A percentile compares a stretch with the other conserved stretches of the same genome.
phyloP scores from a whole-genome alignment of 2,113 vertebrate species.

The Petrocephalus zakoni region DNA sequence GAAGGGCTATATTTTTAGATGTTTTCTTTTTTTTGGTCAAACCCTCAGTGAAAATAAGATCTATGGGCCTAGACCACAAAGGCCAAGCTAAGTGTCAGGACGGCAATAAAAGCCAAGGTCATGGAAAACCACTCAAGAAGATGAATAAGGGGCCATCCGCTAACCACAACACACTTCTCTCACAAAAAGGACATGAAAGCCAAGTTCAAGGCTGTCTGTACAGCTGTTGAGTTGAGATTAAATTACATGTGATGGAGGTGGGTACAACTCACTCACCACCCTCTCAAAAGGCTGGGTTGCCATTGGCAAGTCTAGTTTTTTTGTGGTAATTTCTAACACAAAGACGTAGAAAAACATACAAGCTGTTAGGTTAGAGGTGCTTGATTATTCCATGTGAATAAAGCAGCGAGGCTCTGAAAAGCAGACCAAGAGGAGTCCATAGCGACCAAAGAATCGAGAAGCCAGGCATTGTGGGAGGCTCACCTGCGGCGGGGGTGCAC shows the following conservation, averaged over 20 bases:
- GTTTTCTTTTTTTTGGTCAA: not conserved
- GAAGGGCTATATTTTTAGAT: not conserved
- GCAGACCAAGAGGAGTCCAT: not conserved
- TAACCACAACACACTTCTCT: not conserved
- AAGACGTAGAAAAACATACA: not conserved
- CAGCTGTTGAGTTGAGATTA: not conserved
- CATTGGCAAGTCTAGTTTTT: not conserved
- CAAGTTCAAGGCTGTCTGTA: not conserved
- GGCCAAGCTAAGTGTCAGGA: not conserved
- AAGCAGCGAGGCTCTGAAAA: not conserved
- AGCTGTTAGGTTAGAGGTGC: not conserved
- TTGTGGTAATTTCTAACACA: not conserved
- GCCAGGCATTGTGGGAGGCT: constrained; percentile 26
- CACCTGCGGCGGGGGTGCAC: constrained; percentile 87
- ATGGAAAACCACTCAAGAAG: not conserved
- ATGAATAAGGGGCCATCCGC: not conserved
- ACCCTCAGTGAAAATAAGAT: not conserved
- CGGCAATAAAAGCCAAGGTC: not conserved
- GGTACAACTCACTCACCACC: not conserved
- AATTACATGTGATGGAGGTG: not conserved
- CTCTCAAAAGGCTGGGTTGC: not conserved
- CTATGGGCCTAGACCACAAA: not conserved
- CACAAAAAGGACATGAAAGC: not conserved
- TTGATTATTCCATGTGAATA: not conserved
- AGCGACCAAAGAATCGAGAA: not conserved